Base-by-base conservation (phyloP, 2,113 vertebrate genomes). In the Circaetus cinerascens region DNA sequence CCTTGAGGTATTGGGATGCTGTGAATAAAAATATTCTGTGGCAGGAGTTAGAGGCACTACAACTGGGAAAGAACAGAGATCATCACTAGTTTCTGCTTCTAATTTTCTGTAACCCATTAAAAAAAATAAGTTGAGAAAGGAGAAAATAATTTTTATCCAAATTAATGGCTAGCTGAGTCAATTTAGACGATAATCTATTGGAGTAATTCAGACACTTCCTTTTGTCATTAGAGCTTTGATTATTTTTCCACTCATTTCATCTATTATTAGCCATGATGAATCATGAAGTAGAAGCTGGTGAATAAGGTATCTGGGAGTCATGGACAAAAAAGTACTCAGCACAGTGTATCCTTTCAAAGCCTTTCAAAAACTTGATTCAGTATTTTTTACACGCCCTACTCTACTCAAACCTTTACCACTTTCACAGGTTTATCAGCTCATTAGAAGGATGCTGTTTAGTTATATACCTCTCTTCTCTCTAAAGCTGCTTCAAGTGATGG, bases 201-300 rank as follows among this genome's bases (percentile, higher is more conserved):
- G 45, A 88, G 45, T 94, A 81, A 93, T 83, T 96, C 67, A 90
- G 71, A 57, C 26, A 45, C 62, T 95, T 94, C 69, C 77, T 89
- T 91, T 89, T 91, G 66, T 78, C 81, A 53, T 95, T 94, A 86
- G 53, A 73, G 9, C 71, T 95, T 88, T 96, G 93, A 95, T 96
- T 96, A 81, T 94, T 96, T 96, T 95, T 11, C 76, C 60, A 64
- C 69, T 94, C 41, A 15, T 91, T 95, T 95, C 1, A 81, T 87
- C 87, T 84, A 56, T 86, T 86, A 84, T 86, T 93, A 94, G 80
- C 40, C 27, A 51, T 63, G 75, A 91, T 81, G 68, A 87, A 84
- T 88, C 80, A 56, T 68, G 60, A 90, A 86, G 43, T 71, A 68
- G 74, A 75, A 87, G 53, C 30, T 89, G 77, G 86, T 87, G 73